Percentiles rank a stretch among this genome's conserved stretches.
These are phyloP conservation scores for Forbesichthys papilliferus DNA, from an alignment of 2,113 vertebrate genomes.

Conservation along the genomic window DNA sequence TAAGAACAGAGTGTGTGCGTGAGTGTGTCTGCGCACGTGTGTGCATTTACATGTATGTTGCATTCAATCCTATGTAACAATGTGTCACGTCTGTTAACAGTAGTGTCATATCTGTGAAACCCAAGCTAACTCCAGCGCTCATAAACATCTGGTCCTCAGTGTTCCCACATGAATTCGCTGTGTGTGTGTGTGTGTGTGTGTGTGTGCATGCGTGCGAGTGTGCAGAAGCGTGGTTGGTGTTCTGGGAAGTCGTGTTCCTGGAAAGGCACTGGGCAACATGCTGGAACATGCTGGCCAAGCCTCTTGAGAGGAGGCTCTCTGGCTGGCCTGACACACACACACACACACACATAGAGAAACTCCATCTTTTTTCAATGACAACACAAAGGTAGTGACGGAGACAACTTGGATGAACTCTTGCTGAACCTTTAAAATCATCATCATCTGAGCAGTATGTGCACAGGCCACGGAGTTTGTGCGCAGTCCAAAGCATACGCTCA, in stretches of 20 bases:
- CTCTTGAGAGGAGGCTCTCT: conserved; percentile 65
- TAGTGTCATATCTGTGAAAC: conserved; percentile 34
- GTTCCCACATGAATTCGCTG: conserved; percentile 52
- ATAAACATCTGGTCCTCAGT: conserved; percentile 70
- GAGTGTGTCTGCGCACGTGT: not conserved
- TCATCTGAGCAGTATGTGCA: conserved; percentile 23
- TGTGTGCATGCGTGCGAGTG: conserved; percentile 24
- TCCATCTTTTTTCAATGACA: conserved; percentile 6
- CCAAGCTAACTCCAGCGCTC: conserved; percentile 38
- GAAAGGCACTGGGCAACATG: conserved; percentile 66
- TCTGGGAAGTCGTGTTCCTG: conserved; percentile 71
- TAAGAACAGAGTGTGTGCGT: not conserved
- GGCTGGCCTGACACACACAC: conserved; percentile 32
- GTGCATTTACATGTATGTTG: no score
- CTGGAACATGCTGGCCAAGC: conserved; percentile 66
- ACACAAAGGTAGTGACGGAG: conserved; percentile 10
- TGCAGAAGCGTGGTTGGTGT: conserved; percentile 46
- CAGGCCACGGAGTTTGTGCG: not conserved
- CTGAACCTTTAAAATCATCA: not conserved
- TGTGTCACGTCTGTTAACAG: not conserved
- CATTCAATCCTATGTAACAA: no score
- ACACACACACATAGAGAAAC: conserved; percentile 8
- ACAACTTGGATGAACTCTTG: conserved; percentile 25
- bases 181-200: conserved; percentile 1
- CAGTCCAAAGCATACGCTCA: conserved; percentile 2